Base-by-base conservation (phyloP, 2,797 vertebrate species). In the Cetoscarus ocellatus region DNA sequence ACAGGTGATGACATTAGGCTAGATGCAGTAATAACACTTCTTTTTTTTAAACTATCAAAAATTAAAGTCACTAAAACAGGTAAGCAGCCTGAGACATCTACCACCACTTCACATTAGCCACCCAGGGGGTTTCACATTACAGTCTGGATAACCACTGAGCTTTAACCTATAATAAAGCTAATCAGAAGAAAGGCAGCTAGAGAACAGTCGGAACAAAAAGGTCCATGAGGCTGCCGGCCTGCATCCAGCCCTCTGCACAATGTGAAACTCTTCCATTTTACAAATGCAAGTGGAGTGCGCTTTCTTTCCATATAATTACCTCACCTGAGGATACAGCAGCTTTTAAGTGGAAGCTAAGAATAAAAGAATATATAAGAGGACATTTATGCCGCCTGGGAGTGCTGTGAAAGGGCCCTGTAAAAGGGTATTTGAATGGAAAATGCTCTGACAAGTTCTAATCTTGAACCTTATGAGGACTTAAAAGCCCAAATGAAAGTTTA, bases 351-450 rank as follows among this genome's bases (percentile, higher is more conserved):
- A 27, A 27, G 27, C 27, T 71, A 47, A 19, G 53, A 73, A 53
- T 63, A 35, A 57, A 13, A 9, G 67, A 56, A 54, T 60, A 79
- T 51, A 7, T 63, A 48, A 60, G 75, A 68, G 63, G 72, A 52
- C 54, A 76, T 70, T 51, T 14, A 6, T 70, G 38, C 77, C 80
- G 64, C 67, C 54, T 59, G 60, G 70, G 63, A 67, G 48, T 39
- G 40, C 63, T 67, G 52, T 60, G 48, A 67, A 54, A 75, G 67
- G 42, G 62, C 45, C 48, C 34, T 18, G 69, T 43, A 72, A 72
- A 72, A 18, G 17, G 42, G 35, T 9, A 67, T 63, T 73, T 27
- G 67, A 69, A 75, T 61, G 60, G 68, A 82, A 81, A 81, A 81
- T 19, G 13, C 69, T 73, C 71, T 73, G 47, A 66, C n/a, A 0